A percentile compares a stretch with the other conserved stretches of the same genome.
phyloP scores from a whole-genome alignment of 2,113 vertebrate genomes.

The Melanerpes aurifrons region DNA sequence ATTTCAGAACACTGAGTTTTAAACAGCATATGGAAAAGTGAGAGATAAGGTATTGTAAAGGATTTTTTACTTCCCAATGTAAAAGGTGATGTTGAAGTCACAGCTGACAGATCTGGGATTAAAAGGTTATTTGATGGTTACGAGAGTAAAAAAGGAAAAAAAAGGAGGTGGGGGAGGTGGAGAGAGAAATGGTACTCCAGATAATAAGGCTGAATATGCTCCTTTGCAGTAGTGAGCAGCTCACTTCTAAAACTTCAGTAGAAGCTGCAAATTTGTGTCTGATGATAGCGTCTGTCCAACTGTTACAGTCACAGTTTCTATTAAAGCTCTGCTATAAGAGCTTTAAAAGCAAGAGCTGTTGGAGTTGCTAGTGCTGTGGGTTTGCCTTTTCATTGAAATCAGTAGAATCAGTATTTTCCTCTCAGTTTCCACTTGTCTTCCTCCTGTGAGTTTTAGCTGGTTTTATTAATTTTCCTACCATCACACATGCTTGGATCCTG shows the following conservation, averaged over 20 bases:
- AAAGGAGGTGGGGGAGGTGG: rapidly evolving
- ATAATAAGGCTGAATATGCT: not conserved
- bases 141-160: not conserved
- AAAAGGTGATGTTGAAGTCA: slow-evolving; percentile 30
- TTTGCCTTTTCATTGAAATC: not conserved
- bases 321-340: not conserved
- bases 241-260: not conserved
- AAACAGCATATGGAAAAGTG: not conserved
- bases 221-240: not conserved
- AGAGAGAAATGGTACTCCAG: not conserved
- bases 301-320: not conserved
- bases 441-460: not conserved
- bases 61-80: slow-evolving; percentile 17
- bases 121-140: slow-evolving; percentile 52
- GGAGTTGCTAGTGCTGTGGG: not conserved
- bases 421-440: not conserved
- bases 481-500: not conserved
- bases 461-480: not conserved
- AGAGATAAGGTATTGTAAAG: not conserved
- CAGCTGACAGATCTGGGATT: slow-evolving; percentile 46
- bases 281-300: not conserved
- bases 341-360: not conserved
- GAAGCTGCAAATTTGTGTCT: not conserved
- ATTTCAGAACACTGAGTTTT: not conserved
- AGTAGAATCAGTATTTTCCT: not conserved